Evolutionary conservation across 1,140 invertebrate genomes (phyloP), one percentile per base, ranked within the genome.

Genomic region (Eupeodes corollae): DNA sequence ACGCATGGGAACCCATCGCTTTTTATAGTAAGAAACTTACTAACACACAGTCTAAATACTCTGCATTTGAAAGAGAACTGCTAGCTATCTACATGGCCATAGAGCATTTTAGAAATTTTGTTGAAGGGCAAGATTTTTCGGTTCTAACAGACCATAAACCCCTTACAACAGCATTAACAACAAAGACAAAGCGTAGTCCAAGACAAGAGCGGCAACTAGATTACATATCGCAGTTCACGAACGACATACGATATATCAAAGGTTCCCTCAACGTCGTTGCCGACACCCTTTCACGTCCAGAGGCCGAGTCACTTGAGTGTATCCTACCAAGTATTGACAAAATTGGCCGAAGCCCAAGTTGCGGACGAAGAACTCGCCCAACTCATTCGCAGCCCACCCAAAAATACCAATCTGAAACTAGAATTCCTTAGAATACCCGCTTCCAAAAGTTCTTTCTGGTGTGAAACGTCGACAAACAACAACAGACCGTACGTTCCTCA

Each of bases 121-220:
- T 76, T 0, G 68, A 74, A 58, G 69, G 56, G 13, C 51, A 61
- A 48, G 6, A 19, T n/a, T 67, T 71, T 39, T 51, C 42, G 0
- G 54, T 73, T 8, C 61, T 46, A 18, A 69, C 61, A 3, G 64
- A 73, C 46, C 72, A 73, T 46, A 65, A 66, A 45, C 69, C 67
- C 2, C 45, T 72, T 5, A 58, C 51, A 13, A 59, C 47, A 43
- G 56, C 59, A 1, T 69, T 70, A 37, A 21, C 42, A 33, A 50
- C 65, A 46, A 58, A 54, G 32, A 5, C 30, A 5, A 67, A 61
- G 46, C 51, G 55, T 12, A 51, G 52, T 5, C 54, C 53, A 18
- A 30, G 56, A 35, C 59, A 56, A 49, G 55, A 52, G 32, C 49
- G 46, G 19, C 58, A 72, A n/a, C 44, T 72, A 0, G 57, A 70